These are phyloP conservation scores for Parauchenoglanis punctatus DNA, from an alignment of 2,797 vertebrate species.

Conservation along the genomic window DNA sequence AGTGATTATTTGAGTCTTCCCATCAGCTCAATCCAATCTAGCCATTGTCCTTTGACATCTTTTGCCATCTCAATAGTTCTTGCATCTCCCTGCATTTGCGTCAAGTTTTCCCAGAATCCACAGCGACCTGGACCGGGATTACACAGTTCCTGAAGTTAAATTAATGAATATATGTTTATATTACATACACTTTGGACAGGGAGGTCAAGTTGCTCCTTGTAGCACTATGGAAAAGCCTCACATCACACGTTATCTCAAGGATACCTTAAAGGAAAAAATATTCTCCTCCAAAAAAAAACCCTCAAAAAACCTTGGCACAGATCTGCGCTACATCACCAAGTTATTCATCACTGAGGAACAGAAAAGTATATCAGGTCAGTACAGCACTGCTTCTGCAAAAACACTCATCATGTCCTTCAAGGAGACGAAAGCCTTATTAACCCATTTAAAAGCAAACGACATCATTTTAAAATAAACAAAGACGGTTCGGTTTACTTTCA, in stretches of 20 bases:
- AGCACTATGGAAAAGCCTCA: not conserved
- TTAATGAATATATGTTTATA: not conserved
- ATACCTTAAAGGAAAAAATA: not conserved
- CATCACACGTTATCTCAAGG: not conserved
- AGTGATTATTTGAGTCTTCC: not conserved
- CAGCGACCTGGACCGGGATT: not conserved
- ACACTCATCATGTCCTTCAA: not conserved
- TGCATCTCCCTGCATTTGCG: not conserved
- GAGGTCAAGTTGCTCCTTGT: not conserved
- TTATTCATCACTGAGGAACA: slow-evolving; percentile 27
- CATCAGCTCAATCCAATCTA: not conserved
- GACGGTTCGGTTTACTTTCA: not conserved
- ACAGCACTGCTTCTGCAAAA: not conserved
- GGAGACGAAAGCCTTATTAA: not conserved
- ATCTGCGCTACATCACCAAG: slow-evolving; percentile 19
- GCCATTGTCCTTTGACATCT: not conserved
- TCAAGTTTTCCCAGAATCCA: not conserved
- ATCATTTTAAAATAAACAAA: not conserved
- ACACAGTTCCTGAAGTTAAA: not conserved
- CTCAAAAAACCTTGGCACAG: not conserved
- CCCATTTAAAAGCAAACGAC: not conserved
- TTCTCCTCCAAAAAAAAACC: too few relatives aligned
- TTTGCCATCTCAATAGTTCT: not conserved
- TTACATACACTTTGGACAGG: not conserved
- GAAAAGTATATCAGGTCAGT: slow-evolving; percentile 33